Evolutionary conservation across 2,113 vertebrate genomes (phyloP).

Genomic region (Cettia cetti): DNA sequence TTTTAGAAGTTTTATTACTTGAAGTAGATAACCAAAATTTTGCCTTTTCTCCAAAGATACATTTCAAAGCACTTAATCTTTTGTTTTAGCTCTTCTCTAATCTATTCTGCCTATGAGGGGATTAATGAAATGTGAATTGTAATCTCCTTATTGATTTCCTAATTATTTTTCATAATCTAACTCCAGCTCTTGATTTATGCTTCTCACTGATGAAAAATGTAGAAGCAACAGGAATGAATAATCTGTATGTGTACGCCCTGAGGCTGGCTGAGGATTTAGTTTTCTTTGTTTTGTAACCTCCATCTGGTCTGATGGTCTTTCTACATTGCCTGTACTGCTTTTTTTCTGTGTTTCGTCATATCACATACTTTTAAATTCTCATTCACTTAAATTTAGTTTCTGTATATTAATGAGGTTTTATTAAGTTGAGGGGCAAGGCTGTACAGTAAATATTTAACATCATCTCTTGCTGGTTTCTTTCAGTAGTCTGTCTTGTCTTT

Average conservation of each 20-base stretch:
- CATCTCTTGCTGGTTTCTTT: neutral
- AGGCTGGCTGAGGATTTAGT: neutral
- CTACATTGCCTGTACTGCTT: neutral
- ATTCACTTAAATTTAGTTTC: neutral
- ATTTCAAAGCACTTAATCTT: neutral
- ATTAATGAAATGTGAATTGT: slow-evolving; percentile 43
- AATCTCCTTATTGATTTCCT: slow-evolving; percentile 46
- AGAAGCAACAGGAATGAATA: neutral
- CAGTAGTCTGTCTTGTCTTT: slow-evolving; percentile 26
- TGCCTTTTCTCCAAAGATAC: neutral
- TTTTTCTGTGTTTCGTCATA: neutral
- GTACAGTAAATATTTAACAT: neutral
- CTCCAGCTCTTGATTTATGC: neutral
- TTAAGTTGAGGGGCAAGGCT: neutral
- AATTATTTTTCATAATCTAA: slow-evolving; percentile 44
- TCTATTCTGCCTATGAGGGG: neutral
- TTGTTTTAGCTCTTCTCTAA: neutral
- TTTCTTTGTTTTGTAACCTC: neutral
- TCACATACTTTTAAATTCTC: neutral
- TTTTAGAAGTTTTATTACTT: neutral
- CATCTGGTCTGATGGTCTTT: neutral
- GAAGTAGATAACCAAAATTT: neutral
- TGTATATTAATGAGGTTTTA: neutral
- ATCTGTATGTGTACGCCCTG: neutral
- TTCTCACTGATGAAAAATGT: neutral